Evolutionary conservation across 2,888 invertebrate genomes (phyloP).

Genomic region (Eurytoma californica): DNA sequence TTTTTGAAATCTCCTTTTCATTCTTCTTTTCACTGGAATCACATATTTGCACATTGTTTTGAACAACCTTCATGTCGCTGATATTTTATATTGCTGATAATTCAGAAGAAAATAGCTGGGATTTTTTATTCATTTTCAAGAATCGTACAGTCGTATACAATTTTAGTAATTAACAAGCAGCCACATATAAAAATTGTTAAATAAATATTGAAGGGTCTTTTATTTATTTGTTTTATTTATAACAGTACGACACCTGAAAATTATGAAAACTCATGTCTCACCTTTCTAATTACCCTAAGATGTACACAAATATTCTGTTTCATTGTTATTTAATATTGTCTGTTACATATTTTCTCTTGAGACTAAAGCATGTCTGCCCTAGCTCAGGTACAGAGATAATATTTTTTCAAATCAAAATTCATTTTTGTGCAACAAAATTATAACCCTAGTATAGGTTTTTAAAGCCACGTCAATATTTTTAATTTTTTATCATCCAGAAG

Average conservation of each 20-base stretch:
- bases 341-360: slow-evolving; percentile 71
- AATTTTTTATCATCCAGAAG: slow-evolving; percentile 70
- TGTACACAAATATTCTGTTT: slow-evolving; percentile 67
- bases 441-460: slow-evolving; percentile 69
- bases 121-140: not conserved
- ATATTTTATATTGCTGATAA: slow-evolving; percentile 26
- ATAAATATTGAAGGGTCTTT: slow-evolving; percentile 46
- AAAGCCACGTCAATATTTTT: slow-evolving; percentile 70
- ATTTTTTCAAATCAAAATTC: slow-evolving; percentile 57
- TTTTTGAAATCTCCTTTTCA: slow-evolving; percentile 18
- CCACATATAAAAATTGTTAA: slow-evolving; percentile 58
- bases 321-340: slow-evolving; percentile 67
- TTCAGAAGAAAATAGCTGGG: not conserved
- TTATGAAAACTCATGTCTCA: slow-evolving; percentile 74
- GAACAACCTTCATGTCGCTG: not conserved
- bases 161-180: slow-evolving; percentile 62
- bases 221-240: slow-evolving; percentile 55
- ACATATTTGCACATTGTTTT: slow-evolving; percentile 18
- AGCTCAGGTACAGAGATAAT: slow-evolving; percentile 63
- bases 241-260: slow-evolving; percentile 71
- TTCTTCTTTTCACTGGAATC: slow-evolving; percentile 21
- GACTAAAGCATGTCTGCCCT: slow-evolving; percentile 72
- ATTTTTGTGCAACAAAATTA: slow-evolving; percentile 70
- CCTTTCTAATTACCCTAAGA: slow-evolving; percentile 73
- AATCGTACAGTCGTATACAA: not conserved